Percentiles rank a stretch among this genome's conserved stretches.
These are phyloP conservation scores for Poeciliopsis turrubarensis DNA, from an alignment of 2,113 vertebrate genomes.

Conservation along the genomic window DNA sequence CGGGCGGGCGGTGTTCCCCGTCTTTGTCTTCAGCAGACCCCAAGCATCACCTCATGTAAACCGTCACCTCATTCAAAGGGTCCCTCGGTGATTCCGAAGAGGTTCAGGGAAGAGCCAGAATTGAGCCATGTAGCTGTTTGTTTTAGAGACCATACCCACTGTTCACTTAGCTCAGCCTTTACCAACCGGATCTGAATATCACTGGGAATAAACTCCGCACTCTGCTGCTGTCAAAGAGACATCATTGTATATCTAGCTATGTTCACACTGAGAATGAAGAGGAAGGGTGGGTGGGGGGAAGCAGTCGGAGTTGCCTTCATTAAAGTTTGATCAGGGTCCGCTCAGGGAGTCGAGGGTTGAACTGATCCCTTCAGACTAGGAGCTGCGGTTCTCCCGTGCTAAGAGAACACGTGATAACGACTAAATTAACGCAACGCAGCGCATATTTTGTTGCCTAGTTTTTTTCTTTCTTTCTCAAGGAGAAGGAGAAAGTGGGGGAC, in stretches of 20 bases:
- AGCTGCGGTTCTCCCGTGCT: conserved; percentile 8
- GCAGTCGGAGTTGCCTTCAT: background rate
- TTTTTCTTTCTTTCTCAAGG: conserved; percentile 19
- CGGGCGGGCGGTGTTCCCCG: conserved; percentile 6
- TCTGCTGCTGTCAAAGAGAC: conserved; percentile 2
- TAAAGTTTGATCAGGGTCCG: conserved; percentile 34
- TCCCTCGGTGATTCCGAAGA: conserved; percentile 22
- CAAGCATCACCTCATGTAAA: conserved; percentile 56
- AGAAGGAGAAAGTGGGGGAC: background rate
- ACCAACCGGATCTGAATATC: background rate
- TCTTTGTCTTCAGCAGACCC: conserved; percentile 28
- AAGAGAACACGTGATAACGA: background rate
- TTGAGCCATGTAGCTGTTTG: conserved; percentile 11
- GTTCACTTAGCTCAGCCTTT: conserved; percentile 16
- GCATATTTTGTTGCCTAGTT: conserved; percentile 2
- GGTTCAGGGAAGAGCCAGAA: conserved; percentile 4
- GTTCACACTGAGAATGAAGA: background rate
- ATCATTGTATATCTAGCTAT: background rate
- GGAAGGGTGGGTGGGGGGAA: background rate
- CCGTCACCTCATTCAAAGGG: conserved; percentile 49
- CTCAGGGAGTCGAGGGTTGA: conserved; percentile 47
- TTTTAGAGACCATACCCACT: conserved; percentile 26
- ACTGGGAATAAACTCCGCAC: conserved; percentile 2
- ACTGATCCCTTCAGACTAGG: conserved; percentile 33
- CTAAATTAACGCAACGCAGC: conserved; percentile 1